Percentiles rank a stretch among this genome's conserved stretches.
phyloP scores from a whole-genome alignment of 2,888 invertebrate genomes.

The Hololepta plana region DNA sequence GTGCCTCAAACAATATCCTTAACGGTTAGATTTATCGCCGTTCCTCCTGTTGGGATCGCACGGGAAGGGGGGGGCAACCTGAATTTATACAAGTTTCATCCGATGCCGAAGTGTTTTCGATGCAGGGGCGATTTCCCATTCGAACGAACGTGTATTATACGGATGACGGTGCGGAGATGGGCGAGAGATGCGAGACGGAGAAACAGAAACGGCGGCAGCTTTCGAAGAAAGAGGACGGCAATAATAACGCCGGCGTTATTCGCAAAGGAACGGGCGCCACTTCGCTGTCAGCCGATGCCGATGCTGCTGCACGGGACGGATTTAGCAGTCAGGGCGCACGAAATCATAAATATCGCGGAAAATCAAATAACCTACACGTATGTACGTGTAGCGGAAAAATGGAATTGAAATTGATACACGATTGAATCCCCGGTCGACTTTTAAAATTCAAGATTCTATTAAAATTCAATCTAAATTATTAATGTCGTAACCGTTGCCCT shows the following conservation, averaged over 20 bases:
- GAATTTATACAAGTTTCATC: slow-evolving; percentile 26
- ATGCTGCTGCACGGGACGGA: slow-evolving; percentile 14
- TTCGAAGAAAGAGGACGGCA: too few relatives aligned
- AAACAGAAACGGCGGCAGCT: too few relatives aligned
- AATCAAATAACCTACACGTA: slow-evolving; percentile 21
- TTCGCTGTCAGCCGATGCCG: neutral
- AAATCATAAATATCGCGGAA: slow-evolving; percentile 25
- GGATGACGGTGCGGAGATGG: slow-evolving; percentile 8
- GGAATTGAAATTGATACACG: slow-evolving; percentile 8
- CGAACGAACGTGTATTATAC: slow-evolving; percentile 18
- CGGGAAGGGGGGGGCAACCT: too few relatives aligned
- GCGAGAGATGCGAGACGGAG: too few relatives aligned
- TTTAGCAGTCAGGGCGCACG: slow-evolving; percentile 18
- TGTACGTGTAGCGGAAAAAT: slow-evolving; percentile 8
- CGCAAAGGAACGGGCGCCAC: too few relatives aligned
- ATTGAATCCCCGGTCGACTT: too few relatives aligned
- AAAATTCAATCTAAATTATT: too few relatives aligned
- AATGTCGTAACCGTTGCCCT: too few relatives aligned
- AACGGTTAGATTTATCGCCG: slow-evolving; percentile 16
- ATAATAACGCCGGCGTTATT: too few relatives aligned
- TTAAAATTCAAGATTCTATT: too few relatives aligned
- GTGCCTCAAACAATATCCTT: slow-evolving; percentile 24
- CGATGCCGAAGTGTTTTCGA: slow-evolving; percentile 20
- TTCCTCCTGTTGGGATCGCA: too few relatives aligned
- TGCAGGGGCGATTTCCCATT: slow-evolving; percentile 15